phyloP scores from a whole-genome alignment of 2,113 vertebrate species.

The Callionymus lyra region DNA sequence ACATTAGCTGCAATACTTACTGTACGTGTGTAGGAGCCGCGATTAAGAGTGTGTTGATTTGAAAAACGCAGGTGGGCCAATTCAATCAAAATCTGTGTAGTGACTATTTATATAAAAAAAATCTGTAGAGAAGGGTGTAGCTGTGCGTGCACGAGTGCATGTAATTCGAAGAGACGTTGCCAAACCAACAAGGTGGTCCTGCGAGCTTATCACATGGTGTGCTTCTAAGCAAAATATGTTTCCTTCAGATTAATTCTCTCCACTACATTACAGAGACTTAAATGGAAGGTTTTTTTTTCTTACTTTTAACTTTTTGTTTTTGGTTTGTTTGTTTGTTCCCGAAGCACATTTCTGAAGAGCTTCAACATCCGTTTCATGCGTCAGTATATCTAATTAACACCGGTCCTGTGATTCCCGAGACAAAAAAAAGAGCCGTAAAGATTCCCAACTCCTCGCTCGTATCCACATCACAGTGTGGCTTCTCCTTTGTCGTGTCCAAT shows the following conservation, averaged over 20 bases:
- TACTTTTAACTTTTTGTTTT: not conserved
- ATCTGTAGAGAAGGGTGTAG: conserved; percentile 8
- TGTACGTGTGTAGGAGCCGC: conserved; percentile 5
- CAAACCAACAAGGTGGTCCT: conserved; percentile 35
- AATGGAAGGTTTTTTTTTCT: conserved; percentile 1
- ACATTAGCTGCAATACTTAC: conserved; percentile 14
- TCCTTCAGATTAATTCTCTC: conserved; percentile 17
- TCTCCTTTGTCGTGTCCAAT: not conserved
- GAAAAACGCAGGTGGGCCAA: conserved; percentile 20
- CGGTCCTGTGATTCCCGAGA: not conserved
- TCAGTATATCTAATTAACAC: not conserved
- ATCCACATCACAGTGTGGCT: not conserved
- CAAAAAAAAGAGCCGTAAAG: too few relatives aligned
- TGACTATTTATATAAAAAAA: conserved; percentile 30
- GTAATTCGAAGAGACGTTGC: conserved; percentile 34
- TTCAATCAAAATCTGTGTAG: conserved; percentile 31
- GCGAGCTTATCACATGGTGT: conserved; percentile 32
- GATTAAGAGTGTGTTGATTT: conserved; percentile 34
- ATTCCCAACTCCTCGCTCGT: not conserved
- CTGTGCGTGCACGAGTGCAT: conserved; percentile 9
- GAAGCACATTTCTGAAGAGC: not conserved
- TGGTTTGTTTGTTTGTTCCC: too few relatives aligned
- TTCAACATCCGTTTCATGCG: not conserved
- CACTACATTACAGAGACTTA: conserved; percentile 1
- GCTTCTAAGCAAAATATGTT: conserved; percentile 7